Evolutionary conservation across 1,140 invertebrate species (phyloP).

Genomic region (Zaprionus africanus): DNA sequence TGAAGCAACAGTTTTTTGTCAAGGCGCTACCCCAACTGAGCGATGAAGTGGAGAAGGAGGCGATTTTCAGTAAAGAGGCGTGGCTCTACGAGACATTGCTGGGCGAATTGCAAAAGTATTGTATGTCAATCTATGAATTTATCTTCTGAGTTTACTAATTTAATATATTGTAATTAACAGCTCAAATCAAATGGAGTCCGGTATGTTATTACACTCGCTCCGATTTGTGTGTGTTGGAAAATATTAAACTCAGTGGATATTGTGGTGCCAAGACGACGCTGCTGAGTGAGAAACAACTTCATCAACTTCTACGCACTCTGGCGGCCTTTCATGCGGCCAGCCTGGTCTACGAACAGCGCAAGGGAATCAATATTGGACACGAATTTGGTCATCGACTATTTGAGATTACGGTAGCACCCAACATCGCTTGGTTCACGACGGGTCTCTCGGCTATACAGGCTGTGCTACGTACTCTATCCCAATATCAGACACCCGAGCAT

Average conservation of each 20-base stretch:
- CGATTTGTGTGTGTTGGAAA: conserved; percentile 83
- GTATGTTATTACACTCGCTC: conserved; percentile 73
- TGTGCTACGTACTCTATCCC: conserved; percentile 45
- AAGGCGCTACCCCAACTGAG: conserved; percentile 63
- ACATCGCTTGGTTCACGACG: conserved; percentile 71
- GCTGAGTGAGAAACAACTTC: conserved; percentile 22
- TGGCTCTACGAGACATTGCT: conserved; percentile 61
- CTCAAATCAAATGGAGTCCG: conserved; percentile 59
- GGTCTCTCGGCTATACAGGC: conserved; percentile 60
- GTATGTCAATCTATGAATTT: conserved; percentile 36
- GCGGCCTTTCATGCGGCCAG: conserved; percentile 84
- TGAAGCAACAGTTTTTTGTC: conserved; percentile 54
- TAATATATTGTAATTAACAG: conserved; percentile 24
- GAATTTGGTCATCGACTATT: conserved; percentile 61
- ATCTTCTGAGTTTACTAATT: neutral
- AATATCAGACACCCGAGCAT: conserved; percentile 30
- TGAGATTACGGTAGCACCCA: conserved; percentile 61
- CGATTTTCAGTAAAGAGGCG: conserved; percentile 68
- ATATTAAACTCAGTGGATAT: conserved; percentile 62
- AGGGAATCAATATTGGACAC: conserved; percentile 42
- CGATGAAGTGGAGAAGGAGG: conserved; percentile 62
- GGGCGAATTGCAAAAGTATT: conserved; percentile 48
- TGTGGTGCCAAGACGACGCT: neutral
- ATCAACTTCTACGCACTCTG: conserved; percentile 66
- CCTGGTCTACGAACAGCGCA: conserved; percentile 66